Evolutionary conservation across 2,888 invertebrate genomes (phyloP).

Genomic region (Serrognathus titanus): DNA sequence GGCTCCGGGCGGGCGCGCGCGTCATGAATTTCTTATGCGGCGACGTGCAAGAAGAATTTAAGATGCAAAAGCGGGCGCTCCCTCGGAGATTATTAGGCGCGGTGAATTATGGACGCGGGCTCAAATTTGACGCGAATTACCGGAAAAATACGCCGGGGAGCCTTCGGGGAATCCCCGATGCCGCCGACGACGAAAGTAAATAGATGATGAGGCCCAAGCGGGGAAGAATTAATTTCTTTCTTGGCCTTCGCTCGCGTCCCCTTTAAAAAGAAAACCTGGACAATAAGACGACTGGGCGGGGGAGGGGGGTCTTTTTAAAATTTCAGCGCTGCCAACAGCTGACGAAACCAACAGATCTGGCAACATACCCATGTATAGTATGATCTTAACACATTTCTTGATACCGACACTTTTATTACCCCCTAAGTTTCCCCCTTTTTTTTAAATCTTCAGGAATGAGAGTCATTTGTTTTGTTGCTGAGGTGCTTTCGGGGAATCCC

Average conservation of each 20-base stretch:
- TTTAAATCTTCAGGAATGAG: no score
- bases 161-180: neutral
- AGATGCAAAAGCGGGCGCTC: neutral
- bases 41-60: neutral
- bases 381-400: no score
- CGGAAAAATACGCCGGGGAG: slow-evolving; percentile 1
- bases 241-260: neutral
- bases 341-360: no score
- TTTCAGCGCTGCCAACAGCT: neutral
- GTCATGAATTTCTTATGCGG: slow-evolving; percentile 1
- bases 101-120: slow-evolving; percentile 5
- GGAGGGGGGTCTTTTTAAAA: neutral
- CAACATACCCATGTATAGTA: no score
- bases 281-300: neutral
- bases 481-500: no score
- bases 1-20: neutral
- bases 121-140: slow-evolving; percentile 4
- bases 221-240: no score
- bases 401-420: no score
- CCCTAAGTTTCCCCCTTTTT: no score
- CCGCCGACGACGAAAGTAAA: neutral
- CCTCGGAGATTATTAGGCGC: slow-evolving; percentile 3
- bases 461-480: no score
- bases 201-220: no score
- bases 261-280: neutral